These are phyloP conservation scores for Drosophila oshimai DNA, from an alignment of 1,140 invertebrate species.

Conservation along the genomic window DNA sequence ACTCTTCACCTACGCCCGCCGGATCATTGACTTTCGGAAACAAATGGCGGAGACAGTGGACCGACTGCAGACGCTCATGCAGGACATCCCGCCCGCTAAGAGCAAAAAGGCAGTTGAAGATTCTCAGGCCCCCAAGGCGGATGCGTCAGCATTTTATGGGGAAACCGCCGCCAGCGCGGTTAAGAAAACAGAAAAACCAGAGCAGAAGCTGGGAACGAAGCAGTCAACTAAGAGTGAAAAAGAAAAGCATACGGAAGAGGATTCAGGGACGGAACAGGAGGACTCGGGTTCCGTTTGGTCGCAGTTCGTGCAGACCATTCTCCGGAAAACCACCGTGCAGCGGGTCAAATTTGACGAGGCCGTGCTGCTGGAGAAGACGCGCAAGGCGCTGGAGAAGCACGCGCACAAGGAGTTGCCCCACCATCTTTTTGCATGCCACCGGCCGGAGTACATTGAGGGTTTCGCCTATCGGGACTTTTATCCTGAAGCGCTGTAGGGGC, in stretches of 20 bases:
- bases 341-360: constrained; percentile 67
- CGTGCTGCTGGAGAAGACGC: constrained; percentile 64
- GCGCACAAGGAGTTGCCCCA: constrained; percentile 48
- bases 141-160: background rate
- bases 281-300: constrained; percentile 66
- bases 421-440: constrained; percentile 64
- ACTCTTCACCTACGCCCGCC: constrained; percentile 64
- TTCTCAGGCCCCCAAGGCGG: background rate
- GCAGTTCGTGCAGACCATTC: constrained; percentile 72
- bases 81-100: constrained; percentile 34
- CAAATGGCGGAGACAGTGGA: constrained; percentile 75
- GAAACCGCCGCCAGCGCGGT: background rate
- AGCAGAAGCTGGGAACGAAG: background rate
- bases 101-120: background rate
- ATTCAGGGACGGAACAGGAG: background rate
- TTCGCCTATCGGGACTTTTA: constrained; percentile 75
- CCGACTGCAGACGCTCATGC: constrained; percentile 68
- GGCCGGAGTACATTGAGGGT: constrained; percentile 65
- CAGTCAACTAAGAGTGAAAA: background rate
- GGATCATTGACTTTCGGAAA: constrained; percentile 67
- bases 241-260: background rate
- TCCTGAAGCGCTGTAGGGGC: constrained; percentile 58
- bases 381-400: constrained; percentile 61
- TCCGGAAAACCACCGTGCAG: constrained; percentile 64
- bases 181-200: background rate